Base-by-base conservation (phyloP, 1,140 invertebrate genomes). In the Drosophila mayri region DNA sequence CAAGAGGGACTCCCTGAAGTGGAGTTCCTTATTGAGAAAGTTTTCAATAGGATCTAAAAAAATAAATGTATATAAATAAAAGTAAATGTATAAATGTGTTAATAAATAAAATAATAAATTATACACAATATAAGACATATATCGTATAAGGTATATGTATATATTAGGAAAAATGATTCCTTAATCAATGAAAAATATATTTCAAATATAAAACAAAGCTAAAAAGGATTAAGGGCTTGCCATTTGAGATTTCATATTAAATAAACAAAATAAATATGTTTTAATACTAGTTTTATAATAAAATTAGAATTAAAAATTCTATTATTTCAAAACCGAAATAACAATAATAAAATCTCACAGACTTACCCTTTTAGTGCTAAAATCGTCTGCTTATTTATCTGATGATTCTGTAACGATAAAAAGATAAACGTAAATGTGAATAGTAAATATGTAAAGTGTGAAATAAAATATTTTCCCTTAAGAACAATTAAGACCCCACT, bases 391-490 rank as follows among this genome's bases (percentile, higher is more conserved):
- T 37, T 54, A 0, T 22, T 37, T 54, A 54, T 54, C 18, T 22
- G 50, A 37, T 37, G 32, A 54, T 54, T 37, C 32, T 54, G 50
- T 37, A 54, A 54, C 0, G 32, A 54, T 22, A 54, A 10, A 54
- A 37, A 37, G 32, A 54, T 54, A 37, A 54, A 10, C 50, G 50
- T 22, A 22, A 54, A 16, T 4, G 50, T 20, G 12, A 12, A 37
- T 37, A 37, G 50, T 37, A 54, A 54, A 37, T 57, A 22, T 57
- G 20, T n/a, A 57, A 57, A 57, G 6, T n/a, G 16, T 25, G 20
- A 25, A 57, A 38, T 38, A 12, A 38, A 57, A 57, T 57, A 58
- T 58, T 28, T 40, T 28, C 32, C 50, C 18, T 3, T 18, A 58
- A 20, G 22, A 40, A 38, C 22, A 25, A 58, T 63, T n/a, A 25